phyloP scores from a whole-genome alignment of 2,797 vertebrate genomes.

The Lepidocolaptes lacrymiger region DNA sequence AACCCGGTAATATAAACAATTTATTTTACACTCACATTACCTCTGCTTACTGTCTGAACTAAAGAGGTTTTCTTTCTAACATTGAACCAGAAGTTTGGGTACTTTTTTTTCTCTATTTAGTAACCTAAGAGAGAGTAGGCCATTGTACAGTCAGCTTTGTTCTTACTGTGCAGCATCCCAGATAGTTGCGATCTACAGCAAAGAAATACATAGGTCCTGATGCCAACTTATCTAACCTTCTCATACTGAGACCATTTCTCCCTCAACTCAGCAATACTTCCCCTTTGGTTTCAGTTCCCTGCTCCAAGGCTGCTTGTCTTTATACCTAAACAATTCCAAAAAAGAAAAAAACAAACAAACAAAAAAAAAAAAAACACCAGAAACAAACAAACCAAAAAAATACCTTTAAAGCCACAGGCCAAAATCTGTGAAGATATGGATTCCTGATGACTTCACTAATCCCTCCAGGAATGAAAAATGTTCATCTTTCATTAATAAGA shows the following conservation, averaged over 20 bases:
- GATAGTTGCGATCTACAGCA: no score
- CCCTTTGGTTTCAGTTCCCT: not conserved
- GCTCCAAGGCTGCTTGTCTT: not conserved
- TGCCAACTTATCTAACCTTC: no score
- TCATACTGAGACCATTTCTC: not conserved
- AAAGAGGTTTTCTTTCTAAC: not conserved
- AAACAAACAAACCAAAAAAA: not conserved
- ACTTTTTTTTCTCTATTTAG: not conserved
- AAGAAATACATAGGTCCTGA: no score
- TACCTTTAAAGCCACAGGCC: not conserved
- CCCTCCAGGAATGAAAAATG: not conserved
- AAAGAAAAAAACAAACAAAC: not conserved
- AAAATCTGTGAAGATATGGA: not conserved
- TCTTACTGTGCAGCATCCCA: not conserved
- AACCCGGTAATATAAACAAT: not conserved
- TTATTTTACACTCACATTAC: not conserved
- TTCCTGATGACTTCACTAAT: not conserved
- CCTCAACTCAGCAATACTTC: rapidly evolving
- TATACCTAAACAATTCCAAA: not conserved
- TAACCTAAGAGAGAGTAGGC: not conserved
- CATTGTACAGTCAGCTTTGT: rapidly evolving
- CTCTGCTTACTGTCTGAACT: not conserved
- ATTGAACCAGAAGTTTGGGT: not conserved
- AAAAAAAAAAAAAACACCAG: no score
- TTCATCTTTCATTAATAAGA: not conserved